A percentile compares a stretch with the other conserved stretches of the same genome.
Conservation (phyloP, 2,888 invertebrate species). For the Hermaeophaga mercurialis region DNA sequence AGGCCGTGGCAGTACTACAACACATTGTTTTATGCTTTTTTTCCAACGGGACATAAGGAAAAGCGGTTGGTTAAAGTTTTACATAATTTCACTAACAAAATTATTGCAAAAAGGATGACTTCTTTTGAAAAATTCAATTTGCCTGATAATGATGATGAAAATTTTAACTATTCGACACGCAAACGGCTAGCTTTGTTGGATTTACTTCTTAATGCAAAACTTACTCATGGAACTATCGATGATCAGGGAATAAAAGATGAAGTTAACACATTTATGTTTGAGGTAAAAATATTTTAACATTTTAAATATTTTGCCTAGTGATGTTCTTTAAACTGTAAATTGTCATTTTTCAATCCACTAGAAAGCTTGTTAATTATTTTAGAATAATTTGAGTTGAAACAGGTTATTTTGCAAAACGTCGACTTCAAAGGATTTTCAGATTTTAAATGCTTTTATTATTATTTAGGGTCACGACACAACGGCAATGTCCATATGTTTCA, state of each 20-base stretch:
- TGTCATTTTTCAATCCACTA: no score
- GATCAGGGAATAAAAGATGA: slow-evolving; percentile 63
- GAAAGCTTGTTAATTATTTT: not conserved
- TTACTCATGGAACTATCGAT: slow-evolving; percentile 40
- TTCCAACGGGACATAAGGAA: slow-evolving; percentile 34
- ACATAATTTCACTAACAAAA: slow-evolving; percentile 44
- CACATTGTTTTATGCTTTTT: slow-evolving; percentile 31
- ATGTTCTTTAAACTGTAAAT: no score
- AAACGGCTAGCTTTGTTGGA: slow-evolving; percentile 54
- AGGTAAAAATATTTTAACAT: slow-evolving; percentile 33
- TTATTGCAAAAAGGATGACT: slow-evolving; percentile 39
- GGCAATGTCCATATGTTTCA: slow-evolving; percentile 37
- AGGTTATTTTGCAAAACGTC: not conserved
- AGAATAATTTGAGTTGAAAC: not conserved
- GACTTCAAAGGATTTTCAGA: not conserved
- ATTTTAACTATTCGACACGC: slow-evolving; percentile 48
- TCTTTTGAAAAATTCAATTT: slow-evolving; percentile 32
- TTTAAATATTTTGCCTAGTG: not conserved
- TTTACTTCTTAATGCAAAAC: slow-evolving; percentile 42
- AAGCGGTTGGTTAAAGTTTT: slow-evolving; percentile 34
- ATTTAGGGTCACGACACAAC: slow-evolving; percentile 47
- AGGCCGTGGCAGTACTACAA: slow-evolving; percentile 43
- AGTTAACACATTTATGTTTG: slow-evolving; percentile 66
- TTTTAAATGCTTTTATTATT: slow-evolving; percentile 24
- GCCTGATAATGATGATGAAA: slow-evolving; percentile 42